phyloP scores from a whole-genome alignment of 2,113 vertebrate species.

The Menura novaehollandiae region DNA sequence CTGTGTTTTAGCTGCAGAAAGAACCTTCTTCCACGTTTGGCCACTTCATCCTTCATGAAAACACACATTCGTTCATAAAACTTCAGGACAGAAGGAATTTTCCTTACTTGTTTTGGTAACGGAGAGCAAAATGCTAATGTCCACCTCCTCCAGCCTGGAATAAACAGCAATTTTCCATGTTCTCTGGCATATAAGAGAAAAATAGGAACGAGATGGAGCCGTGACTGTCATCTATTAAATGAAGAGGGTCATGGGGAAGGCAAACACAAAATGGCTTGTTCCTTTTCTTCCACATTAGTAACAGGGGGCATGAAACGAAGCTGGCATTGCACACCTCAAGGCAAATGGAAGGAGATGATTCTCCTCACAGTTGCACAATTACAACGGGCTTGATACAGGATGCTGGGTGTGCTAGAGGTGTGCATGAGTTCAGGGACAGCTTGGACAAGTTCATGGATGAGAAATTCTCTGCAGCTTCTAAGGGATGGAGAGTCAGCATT shows the following conservation, averaged over 20 bases:
- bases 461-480: neutral
- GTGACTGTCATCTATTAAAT: neutral
- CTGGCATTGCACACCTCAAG: neutral
- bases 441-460: neutral
- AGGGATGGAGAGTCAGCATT: neutral
- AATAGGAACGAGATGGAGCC: neutral
- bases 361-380: neutral
- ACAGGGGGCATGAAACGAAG: neutral
- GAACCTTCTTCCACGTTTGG: neutral
- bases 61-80: neutral
- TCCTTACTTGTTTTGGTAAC: neutral
- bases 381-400: rapidly evolving
- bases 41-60: neutral
- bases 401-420: neutral
- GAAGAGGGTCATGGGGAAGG: neutral
- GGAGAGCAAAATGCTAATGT: neutral
- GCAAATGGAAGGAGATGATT: neutral
- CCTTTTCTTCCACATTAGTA: neutral
- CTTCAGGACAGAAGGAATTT: neutral
- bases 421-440: neutral
- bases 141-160: neutral
- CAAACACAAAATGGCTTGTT: neutral
- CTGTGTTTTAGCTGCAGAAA: neutral
- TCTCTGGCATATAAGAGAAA: neutral
- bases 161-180: neutral